Evolutionary conservation across 1,140 invertebrate genomes (phyloP).

Genomic region (Diachasmimorpha longicaudata): DNA sequence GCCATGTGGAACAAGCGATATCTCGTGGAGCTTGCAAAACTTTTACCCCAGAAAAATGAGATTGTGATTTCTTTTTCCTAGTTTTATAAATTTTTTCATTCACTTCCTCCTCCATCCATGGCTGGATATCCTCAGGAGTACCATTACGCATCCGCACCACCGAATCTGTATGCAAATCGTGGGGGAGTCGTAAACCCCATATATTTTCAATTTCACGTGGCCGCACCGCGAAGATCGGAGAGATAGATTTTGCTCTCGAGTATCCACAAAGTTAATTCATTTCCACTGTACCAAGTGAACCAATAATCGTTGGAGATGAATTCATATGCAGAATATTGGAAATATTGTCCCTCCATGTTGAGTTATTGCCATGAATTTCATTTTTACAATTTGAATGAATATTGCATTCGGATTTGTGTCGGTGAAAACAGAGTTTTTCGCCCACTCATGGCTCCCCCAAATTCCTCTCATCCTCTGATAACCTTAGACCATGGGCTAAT

Average conservation of each 20-base stretch:
- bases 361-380: not conserved
- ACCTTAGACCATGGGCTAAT: constrained; percentile 43
- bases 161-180: constrained; percentile 23
- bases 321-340: not conserved
- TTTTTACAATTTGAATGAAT: not conserved
- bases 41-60: not conserved
- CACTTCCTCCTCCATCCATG: not conserved
- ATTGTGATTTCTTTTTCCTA: not conserved
- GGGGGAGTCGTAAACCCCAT: constrained; percentile 8
- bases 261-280: not conserved
- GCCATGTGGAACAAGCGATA: not conserved
- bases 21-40: not conserved
- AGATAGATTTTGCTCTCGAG: constrained; percentile 2
- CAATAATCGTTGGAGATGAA: not conserved
- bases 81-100: not conserved
- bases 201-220: constrained; percentile 23
- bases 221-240: constrained; percentile 12
- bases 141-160: constrained; percentile 10
- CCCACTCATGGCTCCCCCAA: not conserved
- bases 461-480: constrained; percentile 27
- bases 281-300: not conserved
- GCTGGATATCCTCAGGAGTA: constrained; percentile 10
- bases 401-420: not conserved
- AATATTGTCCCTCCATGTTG: not conserved
- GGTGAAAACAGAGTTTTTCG: not conserved